A percentile compares a stretch with the other conserved stretches of the same genome.
Evolutionary conservation across 2,888 invertebrate genomes (phyloP).

Genomic region (Tinea trinotella): DNA sequence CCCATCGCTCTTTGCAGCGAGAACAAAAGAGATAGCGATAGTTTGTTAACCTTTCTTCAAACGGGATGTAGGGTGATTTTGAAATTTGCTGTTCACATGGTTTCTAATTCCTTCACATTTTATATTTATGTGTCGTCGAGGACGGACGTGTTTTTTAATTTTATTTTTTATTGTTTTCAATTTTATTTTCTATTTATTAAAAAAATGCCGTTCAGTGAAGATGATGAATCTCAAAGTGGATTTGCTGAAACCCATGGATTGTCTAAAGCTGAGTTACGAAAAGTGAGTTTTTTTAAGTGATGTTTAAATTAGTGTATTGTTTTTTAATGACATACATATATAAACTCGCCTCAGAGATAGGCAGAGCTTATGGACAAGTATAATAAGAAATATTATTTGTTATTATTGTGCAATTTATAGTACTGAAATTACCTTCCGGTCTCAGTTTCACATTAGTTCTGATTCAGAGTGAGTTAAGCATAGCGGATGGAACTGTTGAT

Average conservation of each 20-base stretch:
- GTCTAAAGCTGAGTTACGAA: conserved; percentile 80
- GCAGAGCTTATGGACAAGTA: too few species aligned
- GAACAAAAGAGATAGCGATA: conserved; percentile 38
- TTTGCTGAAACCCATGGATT: conserved; percentile 71
- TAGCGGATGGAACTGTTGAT: too few species aligned
- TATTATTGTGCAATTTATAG: too few species aligned
- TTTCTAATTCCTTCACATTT: conserved; percentile 35
- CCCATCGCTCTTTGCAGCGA: conserved; percentile 39
- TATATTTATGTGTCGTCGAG: conserved; percentile 31
- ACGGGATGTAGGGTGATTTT: conserved; percentile 49
- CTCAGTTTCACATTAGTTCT: too few species aligned
- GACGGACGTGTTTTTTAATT: conserved; percentile 27
- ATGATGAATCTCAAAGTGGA: conserved; percentile 69
- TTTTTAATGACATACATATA: too few species aligned
- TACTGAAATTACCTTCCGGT: too few species aligned
- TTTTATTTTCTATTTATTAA: not conserved
- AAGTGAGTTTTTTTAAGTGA: conserved; percentile 57
- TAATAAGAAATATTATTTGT: too few species aligned
- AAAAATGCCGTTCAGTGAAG: conserved; percentile 75
- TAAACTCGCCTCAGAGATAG: too few species aligned
- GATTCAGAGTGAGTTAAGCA: too few species aligned
- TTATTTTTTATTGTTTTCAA: not conserved
- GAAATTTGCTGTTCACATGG: conserved; percentile 46
- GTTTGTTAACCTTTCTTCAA: conserved; percentile 29
- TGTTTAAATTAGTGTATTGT: too few species aligned